Evolutionary conservation across 2,888 invertebrate genomes (phyloP), one percentile per base, ranked within the genome.

Genomic region (Agrotis clavis): DNA sequence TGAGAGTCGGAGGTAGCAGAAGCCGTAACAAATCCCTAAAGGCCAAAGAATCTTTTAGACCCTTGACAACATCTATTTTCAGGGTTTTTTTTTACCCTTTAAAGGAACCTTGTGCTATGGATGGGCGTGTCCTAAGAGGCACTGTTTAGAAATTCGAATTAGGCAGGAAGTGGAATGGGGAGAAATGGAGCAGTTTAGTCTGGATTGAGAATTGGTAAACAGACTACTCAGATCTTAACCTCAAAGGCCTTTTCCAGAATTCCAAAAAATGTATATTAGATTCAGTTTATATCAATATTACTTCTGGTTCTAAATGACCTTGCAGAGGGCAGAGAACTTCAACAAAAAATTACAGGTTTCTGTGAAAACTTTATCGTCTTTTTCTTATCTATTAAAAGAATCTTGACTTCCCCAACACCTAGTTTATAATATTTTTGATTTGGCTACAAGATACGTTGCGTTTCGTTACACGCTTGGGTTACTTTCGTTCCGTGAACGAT

Each of bases 1-100:
- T 41, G 21, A 75, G 64, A 4, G 35, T 64, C 11, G 25, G 19
- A 67, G 51, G 54, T 63, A 67, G 30, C 30, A 21, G 71, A 83
- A 77, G 74, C 75, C 61, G 64, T 72, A 70, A 80, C 77, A 71
- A 62, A 79, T 79, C 85, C 79, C 73, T 9, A n/a, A 67, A 86
- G 85, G 82, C 78, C 68, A 81, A 81, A 19, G 76, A 81, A 81
- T 83, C 81, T 82, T 83, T 86, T 79, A 83, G 82, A 57, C 70
- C 66, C 70, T 74, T 74, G 62, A 74, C 66, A 78, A 56, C 53
- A 64, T 67, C 61, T 71, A 71, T 67, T 72, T 77, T 73, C 56
- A 48, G 18, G 14, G 13, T 9, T 14, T 71, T 35, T 71, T 35
- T 30, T 63, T 13, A 0, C 14, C 11, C 18, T 11, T 7, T 61